A percentile compares a stretch with the other conserved stretches of the same genome.
Conservation (phyloP, 1,140 invertebrate species). For the Penaeus chinensis region DNA sequence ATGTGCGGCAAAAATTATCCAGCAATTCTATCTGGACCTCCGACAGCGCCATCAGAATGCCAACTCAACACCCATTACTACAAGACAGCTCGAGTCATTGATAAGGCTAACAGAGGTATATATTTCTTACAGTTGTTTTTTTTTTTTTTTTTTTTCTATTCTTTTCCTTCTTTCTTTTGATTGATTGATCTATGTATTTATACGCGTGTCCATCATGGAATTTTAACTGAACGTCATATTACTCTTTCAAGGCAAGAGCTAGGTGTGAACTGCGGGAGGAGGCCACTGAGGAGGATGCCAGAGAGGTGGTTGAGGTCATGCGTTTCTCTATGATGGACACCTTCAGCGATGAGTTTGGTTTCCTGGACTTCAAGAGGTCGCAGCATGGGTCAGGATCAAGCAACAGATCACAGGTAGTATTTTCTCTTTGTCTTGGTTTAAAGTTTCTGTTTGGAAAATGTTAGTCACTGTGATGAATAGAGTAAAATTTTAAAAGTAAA, state of each 20-base stretch:
- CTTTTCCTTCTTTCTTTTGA: neutral
- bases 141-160: neutral
- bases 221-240: constrained; percentile 38
- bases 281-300: constrained; percentile 83
- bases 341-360: constrained; percentile 78
- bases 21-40: constrained; percentile 86
- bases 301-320: constrained; percentile 88
- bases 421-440: neutral
- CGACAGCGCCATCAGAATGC: constrained; percentile 75
- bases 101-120: constrained; percentile 78
- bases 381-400: constrained; percentile 76
- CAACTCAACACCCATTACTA: constrained; percentile 81
- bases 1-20: constrained; percentile 78
- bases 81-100: constrained; percentile 87
- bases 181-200: neutral
- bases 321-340: constrained; percentile 84
- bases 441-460: neutral
- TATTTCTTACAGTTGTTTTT: no score
- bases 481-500: neutral
- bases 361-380: constrained; percentile 77
- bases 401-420: constrained; percentile 56
- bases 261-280: constrained; percentile 84
- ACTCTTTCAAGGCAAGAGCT: constrained; percentile 78
- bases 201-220: neutral
- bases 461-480: neutral